Base-by-base conservation (phyloP, 92 coral and sea anemone species). In the Actinernus sp. region DNA sequence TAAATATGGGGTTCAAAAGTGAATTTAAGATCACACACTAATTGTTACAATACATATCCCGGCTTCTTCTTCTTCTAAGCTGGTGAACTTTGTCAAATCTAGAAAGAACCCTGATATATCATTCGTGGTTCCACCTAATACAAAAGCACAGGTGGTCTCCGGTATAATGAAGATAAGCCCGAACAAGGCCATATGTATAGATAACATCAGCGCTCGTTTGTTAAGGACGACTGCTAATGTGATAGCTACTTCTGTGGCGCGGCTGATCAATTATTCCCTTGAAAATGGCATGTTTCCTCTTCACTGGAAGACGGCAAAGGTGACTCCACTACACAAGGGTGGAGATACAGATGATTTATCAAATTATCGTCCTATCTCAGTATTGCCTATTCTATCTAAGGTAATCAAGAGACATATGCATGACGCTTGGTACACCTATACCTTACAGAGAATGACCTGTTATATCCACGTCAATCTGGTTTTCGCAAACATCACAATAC, bases 281-380 rank as follows among this genome's bases (percentile, higher is more conserved):
- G 24, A 39, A 20, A 38, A 52, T 4, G 45, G 54, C 9, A 61
- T 60, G 5, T 79, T 72, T 36, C 86, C 91, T 32, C 59, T 49
- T 54, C 55, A 83, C 52, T 79, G 87, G 82, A 78, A 78, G 61
- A 78, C 78, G 11, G 82, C 77, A 12, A 78, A 76, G 41, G 61
- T 66, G 45, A 64, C 72, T 26, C 77, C 78, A 13, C 30, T 77
- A 61, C 63, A 16, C 27, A 61, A 61, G 18, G 25, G 37, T 23
- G 68, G 52, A 3, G 50, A 36, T 36, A 19, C 49, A 4, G 50
- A 56, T n/a, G 45, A 56, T 30, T 5, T 31, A 1, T 5, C 31
- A 4, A 56, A 56, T 32, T 56, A 56, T 23, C 65, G 49, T 10
- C 65, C 50, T 21, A 59, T 59, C 4, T 59, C 65, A 5, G 46